A percentile compares a stretch with the other conserved stretches of the same genome.
Conservation (phyloP, 2,113 vertebrate species). For the Myiozetetes cayanensis region DNA sequence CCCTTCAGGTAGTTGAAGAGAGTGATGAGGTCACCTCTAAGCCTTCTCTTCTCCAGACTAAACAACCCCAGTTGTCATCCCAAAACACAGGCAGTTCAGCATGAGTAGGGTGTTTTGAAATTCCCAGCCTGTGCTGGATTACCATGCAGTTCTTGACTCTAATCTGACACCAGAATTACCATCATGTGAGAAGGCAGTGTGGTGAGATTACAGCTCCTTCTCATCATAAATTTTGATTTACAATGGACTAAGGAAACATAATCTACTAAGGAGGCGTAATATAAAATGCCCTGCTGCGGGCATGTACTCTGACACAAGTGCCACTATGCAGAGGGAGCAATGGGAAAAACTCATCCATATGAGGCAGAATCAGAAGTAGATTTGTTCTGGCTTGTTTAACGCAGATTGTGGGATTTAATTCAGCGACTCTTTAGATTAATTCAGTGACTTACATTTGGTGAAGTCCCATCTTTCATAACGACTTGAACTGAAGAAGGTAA, state of each 20-base stretch:
- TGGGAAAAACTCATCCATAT: neutral
- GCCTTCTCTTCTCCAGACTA: too few species aligned
- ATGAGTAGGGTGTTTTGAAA: neutral
- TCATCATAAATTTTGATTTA: neutral
- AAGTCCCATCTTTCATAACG: conserved; percentile 1
- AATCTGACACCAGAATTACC: neutral
- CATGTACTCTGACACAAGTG: neutral
- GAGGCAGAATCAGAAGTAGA: neutral
- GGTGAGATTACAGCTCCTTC: neutral
- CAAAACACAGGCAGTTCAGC: neutral
- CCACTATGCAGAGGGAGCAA: neutral
- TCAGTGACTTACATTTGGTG: neutral
- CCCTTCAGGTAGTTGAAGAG: too few species aligned
- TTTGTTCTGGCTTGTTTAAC: neutral
- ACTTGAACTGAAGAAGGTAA: neutral
- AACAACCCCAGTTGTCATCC: neutral
- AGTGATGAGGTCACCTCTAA: too few species aligned
- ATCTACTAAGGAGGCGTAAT: neutral
- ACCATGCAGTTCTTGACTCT: neutral
- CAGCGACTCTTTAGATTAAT: neutral
- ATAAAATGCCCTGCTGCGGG: neutral
- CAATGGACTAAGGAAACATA: neutral
- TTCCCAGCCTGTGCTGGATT: neutral
- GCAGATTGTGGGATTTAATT: neutral
- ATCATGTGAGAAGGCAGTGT: neutral